A percentile compares a stretch with the other conserved stretches of the same genome.
Conservation (phyloP, 2,888 invertebrate genomes). For the Aphodius sticticus region DNA sequence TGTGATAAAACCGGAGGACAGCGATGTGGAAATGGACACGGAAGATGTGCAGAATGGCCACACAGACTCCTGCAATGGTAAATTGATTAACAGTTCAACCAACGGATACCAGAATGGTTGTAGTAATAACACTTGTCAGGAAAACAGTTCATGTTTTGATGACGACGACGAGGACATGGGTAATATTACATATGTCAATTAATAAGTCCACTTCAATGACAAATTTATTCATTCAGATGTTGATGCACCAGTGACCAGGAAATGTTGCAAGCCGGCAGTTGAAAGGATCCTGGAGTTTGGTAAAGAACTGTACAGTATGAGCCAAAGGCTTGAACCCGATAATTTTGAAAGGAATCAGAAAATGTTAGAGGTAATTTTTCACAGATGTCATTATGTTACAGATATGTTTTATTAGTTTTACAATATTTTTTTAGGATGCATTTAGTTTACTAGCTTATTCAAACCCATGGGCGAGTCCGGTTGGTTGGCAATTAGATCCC, state of each 20-base stretch:
- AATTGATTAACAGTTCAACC: constrained; percentile 42
- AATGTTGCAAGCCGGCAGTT: constrained; percentile 78
- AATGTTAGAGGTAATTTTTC: constrained; percentile 81
- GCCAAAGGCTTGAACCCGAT: constrained; percentile 82
- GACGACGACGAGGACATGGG: constrained; percentile 78
- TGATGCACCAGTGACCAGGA: constrained; percentile 58
- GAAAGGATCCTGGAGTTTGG: constrained; percentile 96
- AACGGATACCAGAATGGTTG: constrained; percentile 71
- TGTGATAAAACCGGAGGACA: constrained; percentile 59
- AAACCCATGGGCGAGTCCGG: constrained; percentile 97
- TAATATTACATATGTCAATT: constrained; percentile 54
- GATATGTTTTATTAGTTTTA: neutral
- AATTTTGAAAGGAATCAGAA: constrained; percentile 86
- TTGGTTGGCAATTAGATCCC: constrained; percentile 96
- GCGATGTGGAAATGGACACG: constrained; percentile 66
- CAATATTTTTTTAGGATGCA: constrained; percentile 76
- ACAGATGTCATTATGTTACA: neutral
- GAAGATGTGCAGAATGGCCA: constrained; percentile 60
- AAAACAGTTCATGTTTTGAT: constrained; percentile 65
- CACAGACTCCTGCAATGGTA: constrained; percentile 41
- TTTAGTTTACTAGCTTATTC: constrained; percentile 97
- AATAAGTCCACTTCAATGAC: neutral
- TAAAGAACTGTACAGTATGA: constrained; percentile 91
- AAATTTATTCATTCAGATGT: constrained; percentile 58
- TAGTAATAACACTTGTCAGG: constrained; percentile 49